Base-by-base conservation (phyloP, 2,797 vertebrate genomes). In the Pipistrellus pygmaeus region DNA sequence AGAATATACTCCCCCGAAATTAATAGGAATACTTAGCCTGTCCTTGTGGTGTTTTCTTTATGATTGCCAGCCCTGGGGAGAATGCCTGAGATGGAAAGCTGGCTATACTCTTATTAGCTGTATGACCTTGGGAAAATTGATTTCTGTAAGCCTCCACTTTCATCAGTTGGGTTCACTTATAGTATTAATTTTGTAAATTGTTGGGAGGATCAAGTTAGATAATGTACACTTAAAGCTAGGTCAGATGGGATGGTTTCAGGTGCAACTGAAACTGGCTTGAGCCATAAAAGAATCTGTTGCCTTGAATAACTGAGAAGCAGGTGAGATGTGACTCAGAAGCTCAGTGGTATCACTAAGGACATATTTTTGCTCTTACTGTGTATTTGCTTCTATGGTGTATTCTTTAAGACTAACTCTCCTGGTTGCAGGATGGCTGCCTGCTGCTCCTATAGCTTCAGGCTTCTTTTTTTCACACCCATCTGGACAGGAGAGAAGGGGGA, bases 171-270 rank as follows among this genome's bases (percentile, higher is more conserved):
- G 27, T 27, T 87, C 27, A 41, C 46, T 27, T 76, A 44, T 0
- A 48, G 46, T 48, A 78, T 66, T 87, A 10, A 72, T 41, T 57
- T 77, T 9, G 25, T 64, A 30, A 48, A 10, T 21, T 15, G 0
- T 83, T 48, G 27, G 46, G n/a, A 95, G 38, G 38, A 48, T 86
- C 53, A 55, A 76, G 13, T 95, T 71, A 72, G 62, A 30, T 53
- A 35, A 64, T 66, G 35, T n/a, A 66, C 12, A 17, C 27, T 44
- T 44, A 44, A 44, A 44, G 10, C 44, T 48, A 21, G 60, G 14
- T 86, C 48, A 21, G 32, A 57, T 12, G 60, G 10, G 14, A 69
- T 71, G 57, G 13, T 85, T 93, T 32, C 51, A 68, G 30, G 8
- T 46, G 1, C 14, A 69, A 13, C 25, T n/a, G 25, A 46, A 3